Evolutionary conservation across 2,797 vertebrate species (phyloP).

Genomic region (Arremon brunneinucha): DNA sequence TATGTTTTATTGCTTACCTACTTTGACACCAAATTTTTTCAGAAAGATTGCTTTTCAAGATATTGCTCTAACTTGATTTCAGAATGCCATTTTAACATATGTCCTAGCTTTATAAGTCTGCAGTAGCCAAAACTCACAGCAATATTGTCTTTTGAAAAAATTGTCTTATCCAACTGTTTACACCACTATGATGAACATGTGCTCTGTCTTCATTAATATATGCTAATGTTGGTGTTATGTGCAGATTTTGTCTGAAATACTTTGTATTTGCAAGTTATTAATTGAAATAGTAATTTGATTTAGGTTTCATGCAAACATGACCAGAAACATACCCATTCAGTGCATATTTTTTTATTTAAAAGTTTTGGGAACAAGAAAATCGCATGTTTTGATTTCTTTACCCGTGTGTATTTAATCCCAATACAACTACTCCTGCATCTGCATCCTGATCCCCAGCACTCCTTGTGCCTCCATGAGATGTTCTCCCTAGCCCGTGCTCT

Average conservation of each 20-base stretch:
- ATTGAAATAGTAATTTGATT: not conserved
- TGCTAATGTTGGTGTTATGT: accelerated
- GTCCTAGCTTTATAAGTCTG: not conserved
- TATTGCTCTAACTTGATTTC: not conserved
- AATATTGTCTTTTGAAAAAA: not conserved
- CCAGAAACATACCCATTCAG: not conserved
- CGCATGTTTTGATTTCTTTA: not conserved
- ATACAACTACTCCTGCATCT: not conserved
- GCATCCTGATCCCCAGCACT: not conserved
- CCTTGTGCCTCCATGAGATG: not conserved
- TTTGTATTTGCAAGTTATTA: not conserved
- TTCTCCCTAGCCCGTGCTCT: not conserved
- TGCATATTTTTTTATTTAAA: not conserved
- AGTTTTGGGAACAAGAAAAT: not conserved
- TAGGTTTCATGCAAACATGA: not conserved
- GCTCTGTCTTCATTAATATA: not conserved
- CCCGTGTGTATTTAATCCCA: not conserved
- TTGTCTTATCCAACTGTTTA: not conserved
- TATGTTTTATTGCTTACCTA: not conserved
- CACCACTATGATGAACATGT: not conserved
- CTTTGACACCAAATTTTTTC: not conserved
- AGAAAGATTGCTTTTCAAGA: not conserved
- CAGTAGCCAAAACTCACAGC: not conserved
- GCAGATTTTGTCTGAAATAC: not conserved
- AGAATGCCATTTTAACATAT: not conserved